Base-by-base conservation (phyloP, 92 coral and sea anemone species). In the Parazoanthus darwini region DNA sequence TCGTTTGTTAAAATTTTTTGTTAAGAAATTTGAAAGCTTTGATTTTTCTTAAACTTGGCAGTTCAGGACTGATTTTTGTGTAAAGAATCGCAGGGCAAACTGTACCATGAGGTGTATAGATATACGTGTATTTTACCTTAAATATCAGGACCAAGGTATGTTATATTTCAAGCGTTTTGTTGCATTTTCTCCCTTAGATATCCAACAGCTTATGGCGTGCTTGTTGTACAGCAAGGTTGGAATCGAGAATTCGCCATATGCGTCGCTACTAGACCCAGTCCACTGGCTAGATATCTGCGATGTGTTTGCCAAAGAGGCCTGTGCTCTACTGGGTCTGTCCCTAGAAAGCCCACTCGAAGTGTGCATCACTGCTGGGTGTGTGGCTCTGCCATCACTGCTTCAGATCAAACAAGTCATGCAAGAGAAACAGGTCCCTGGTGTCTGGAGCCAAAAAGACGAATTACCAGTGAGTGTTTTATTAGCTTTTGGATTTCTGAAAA, bases 401-500 rank as follows among this genome's bases (percentile, higher is more conserved):
- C 99, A 97, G 92, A 95, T 97, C 86, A 95, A 96, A 91, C 98
- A 95, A 87, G 99, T 97, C 78, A 97, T 97, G 95, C 99, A 97
- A 54, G 97, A 97, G 90, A 93, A 94, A 65, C 99, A 97, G 82
- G 98, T 96, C 8, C 85, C 99, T 23, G 97, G 99, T n/a, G 97
- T 97, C 46, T 97, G 99, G 99, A 95, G 97, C 83, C 93, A 94
- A 8, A 96, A 96, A 77, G 99, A 96, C 87, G 99, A 96, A 86
- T 93, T 96, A 54, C 99, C 99, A 11, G 99, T 96, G 51, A 93
- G 98, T 92, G 26, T 5, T 20, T 33, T 7, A 33, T 25, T 79
- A 33, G 8, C 46, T 38, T 70, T 71, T 37, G 51, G 1, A 20
- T 63, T 74, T 5, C 3, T 2, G 6, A 20, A 66, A 54, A 7